Percentiles rank a stretch among this genome's conserved stretches.
Evolutionary conservation across 2,888 invertebrate genomes (phyloP).

Genomic region (Amphimallon solstitiale): DNA sequence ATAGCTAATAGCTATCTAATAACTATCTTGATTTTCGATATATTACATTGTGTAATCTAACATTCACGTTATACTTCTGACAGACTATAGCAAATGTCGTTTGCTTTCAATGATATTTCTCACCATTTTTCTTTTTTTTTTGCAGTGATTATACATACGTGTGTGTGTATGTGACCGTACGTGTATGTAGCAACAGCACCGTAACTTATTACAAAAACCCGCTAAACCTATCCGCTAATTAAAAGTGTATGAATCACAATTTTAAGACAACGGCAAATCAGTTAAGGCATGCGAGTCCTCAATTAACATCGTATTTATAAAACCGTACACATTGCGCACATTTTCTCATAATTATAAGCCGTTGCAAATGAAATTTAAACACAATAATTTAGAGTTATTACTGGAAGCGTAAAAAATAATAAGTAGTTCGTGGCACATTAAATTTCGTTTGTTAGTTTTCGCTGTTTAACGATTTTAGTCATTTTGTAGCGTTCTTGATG

Average conservation of each 20-base stretch:
- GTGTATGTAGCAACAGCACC: conserved; percentile 39
- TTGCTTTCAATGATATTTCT: conserved; percentile 39
- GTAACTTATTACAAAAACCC: conserved; percentile 43
- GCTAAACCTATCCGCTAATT: conserved; percentile 42
- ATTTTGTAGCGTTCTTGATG: not conserved
- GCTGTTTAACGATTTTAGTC: not conserved
- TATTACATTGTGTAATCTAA: too few species aligned
- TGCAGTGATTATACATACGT: too few species aligned
- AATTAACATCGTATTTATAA: conserved; percentile 36
- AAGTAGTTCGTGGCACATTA: conserved; percentile 28
- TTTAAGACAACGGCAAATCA: conserved; percentile 40
- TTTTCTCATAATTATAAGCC: conserved; percentile 37
- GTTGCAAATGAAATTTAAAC: conserved; percentile 40
- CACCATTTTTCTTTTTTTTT: conserved; percentile 36
- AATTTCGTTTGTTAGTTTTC: conserved; percentile 30
- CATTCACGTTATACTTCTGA: too few species aligned
- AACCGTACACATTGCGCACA: conserved; percentile 35
- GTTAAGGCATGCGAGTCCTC: conserved; percentile 35
- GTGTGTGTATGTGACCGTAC: too few species aligned
- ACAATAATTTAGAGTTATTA: conserved; percentile 36
- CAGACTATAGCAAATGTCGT: conserved; percentile 40
- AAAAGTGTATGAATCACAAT: conserved; percentile 42
- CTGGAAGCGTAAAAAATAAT: conserved; percentile 24
- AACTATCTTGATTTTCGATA: too few species aligned
- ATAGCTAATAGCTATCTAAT: too few species aligned